Base-by-base conservation (phyloP, 2,797 vertebrate genomes). In the Anguilla marmorata region DNA sequence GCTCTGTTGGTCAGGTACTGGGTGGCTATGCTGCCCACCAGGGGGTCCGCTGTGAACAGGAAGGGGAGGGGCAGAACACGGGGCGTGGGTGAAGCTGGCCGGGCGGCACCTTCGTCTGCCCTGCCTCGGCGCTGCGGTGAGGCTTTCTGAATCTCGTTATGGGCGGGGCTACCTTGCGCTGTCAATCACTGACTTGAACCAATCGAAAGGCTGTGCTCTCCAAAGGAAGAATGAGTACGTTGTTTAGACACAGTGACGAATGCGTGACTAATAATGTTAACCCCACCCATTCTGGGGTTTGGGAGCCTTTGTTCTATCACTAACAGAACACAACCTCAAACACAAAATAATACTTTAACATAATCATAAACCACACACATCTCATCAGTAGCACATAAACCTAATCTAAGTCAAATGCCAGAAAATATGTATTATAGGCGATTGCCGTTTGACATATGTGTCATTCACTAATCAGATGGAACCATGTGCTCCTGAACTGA, bases 1-100 rank as follows among this genome's bases (percentile, higher is more conserved):
- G 96, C 97, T 97, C 97, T 97, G 97, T 98, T 98, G 95, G 97
- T 97, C 97, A 98, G 95, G 96, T 97, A 98, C 95, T 97, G 97
- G 95, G 97, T 98, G 95, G 97, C 97, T 97, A 98, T 98, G 96
- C 97, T 97, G 94, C 97, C 97, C 93, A 98, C 97, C 95, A 98
- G 94, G 95, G 97, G 97, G 94, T 97, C 97, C 94, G 97, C 97
- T 98, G 92, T 56, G 93, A 92, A 76, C 84, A 74, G 30, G 48
- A 50, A 72, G 76, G 58, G 63, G 54, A 86, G n/a, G 74, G 7
- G 52, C 86, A 56, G 54, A 86, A 86, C 14, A 86, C 41, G 48
- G 37, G 21, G 41, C 30, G 24, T 45, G 8, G 41, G 45, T 69
- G 82, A 60, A 37, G 74, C 7, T 33, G 54, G 27, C 30, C 5